Percentiles rank a stretch among this genome's conserved stretches.
Evolutionary conservation across 2,113 vertebrate genomes (phyloP).

Genomic region (Dissostichus mawsoni): DNA sequence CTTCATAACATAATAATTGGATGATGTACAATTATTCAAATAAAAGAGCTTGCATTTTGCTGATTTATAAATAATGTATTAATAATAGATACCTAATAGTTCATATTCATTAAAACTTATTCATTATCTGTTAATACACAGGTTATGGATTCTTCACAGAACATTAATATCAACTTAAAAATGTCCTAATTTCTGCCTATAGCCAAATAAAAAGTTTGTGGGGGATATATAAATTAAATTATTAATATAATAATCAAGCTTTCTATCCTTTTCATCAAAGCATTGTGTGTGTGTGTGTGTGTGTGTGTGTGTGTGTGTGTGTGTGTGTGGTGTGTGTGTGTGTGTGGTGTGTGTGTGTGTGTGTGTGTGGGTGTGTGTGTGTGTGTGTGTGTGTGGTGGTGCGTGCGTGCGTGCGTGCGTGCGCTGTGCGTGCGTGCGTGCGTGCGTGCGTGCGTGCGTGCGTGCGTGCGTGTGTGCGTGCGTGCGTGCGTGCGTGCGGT

Average conservation of each 20-base stretch:
- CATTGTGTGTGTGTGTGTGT: conserved; percentile 18
- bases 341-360: conserved; percentile 2
- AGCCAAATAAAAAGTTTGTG: too few relatives aligned
- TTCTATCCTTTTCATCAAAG: not conserved
- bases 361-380: conserved; percentile 14
- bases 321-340: too few relatives aligned
- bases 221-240: too few relatives aligned
- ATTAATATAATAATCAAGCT: not conserved
- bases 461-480: conserved; percentile 14
- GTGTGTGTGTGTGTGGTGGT: conserved; percentile 17
- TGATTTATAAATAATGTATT: not conserved
- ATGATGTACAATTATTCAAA: not conserved
- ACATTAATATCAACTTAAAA: not conserved
- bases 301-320: conserved; percentile 8
- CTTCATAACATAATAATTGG: not conserved
- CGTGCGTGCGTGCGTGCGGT: conserved; percentile 11
- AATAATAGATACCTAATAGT: not conserved
- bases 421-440: too few relatives aligned
- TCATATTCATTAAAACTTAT: not conserved
- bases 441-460: not conserved
- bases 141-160: not conserved
- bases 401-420: not conserved
- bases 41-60: not conserved
- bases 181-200: not conserved
- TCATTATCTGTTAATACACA: not conserved